phyloP scores from a whole-genome alignment of 2,888 invertebrate genomes.

The Diogma glabrata region DNA sequence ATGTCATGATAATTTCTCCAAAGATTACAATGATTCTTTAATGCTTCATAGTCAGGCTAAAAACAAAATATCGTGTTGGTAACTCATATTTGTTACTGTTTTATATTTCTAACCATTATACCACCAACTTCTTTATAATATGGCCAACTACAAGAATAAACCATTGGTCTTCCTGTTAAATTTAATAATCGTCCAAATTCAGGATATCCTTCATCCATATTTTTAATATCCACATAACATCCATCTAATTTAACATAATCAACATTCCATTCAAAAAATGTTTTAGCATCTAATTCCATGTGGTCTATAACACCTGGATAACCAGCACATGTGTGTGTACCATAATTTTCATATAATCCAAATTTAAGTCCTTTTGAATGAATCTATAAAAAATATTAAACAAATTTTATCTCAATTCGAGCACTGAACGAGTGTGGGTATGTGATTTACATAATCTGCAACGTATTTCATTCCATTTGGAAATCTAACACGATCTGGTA shows the following conservation, averaged over 20 bases:
- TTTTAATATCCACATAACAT: conserved; percentile 50
- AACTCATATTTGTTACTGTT: conserved; percentile 18
- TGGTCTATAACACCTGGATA: conserved; percentile 59
- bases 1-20: conserved; percentile 59
- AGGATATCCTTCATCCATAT: conserved; percentile 55
- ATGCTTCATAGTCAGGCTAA: conserved; percentile 44
- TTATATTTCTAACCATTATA: conserved; percentile 32
- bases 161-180: conserved; percentile 61
- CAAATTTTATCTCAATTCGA: too few species aligned
- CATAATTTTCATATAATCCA: conserved; percentile 71
- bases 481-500: conserved; percentile 54
- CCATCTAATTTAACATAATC: conserved; percentile 75
- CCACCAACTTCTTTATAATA: conserved; percentile 50
- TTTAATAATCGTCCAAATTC: conserved; percentile 57
- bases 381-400: conserved; percentile 44
- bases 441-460: conserved; percentile 61
- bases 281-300: conserved; percentile 54
- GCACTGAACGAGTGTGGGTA: too few species aligned
- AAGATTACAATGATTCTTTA: conserved; percentile 47
- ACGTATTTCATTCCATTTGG: conserved; percentile 59
- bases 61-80: conserved; percentile 17
- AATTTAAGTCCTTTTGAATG: conserved; percentile 60
- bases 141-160: conserved; percentile 75
- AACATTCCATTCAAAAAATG: conserved; percentile 66
- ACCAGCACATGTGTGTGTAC: conserved; percentile 62